These are phyloP conservation scores for Cephalopterus ornatus DNA, from an alignment of 2,113 vertebrate genomes.

Conservation along the genomic window DNA sequence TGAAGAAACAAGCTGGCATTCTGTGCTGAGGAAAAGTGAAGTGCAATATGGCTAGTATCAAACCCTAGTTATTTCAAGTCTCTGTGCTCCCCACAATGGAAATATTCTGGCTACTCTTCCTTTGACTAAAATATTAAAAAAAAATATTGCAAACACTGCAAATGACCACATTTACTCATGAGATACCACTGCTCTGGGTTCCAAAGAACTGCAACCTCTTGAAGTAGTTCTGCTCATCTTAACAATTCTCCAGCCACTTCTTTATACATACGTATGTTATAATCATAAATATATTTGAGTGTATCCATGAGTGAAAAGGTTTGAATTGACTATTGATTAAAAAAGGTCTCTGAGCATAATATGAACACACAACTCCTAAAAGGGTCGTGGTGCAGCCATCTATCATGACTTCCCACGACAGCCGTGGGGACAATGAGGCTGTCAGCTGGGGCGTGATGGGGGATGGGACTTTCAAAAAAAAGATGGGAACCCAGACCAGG, in stretches of 20 bases:
- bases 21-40: conserved; percentile 62
- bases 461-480: conserved; percentile 1
- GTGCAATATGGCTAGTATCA: conserved; percentile 29
- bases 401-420: conserved; percentile 45
- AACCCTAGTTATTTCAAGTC: conserved; percentile 29
- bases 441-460: not conserved
- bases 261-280: not conserved
- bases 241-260: not conserved
- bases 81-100: not conserved
- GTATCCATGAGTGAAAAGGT: not conserved
- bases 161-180: not conserved
- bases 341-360: conserved; percentile 22
- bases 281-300: not conserved
- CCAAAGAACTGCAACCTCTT: not conserved
- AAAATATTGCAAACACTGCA: not conserved
- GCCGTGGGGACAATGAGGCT: conserved; percentile 18
- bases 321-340: conserved; percentile 51
- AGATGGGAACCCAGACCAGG: not conserved
- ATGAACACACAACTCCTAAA: conserved; percentile 2
- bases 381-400: conserved; percentile 10
- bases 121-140: conserved; percentile 21
- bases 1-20: conserved; percentile 68
- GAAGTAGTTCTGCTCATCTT: not conserved
- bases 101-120: conserved; percentile 24
- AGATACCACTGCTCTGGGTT: not conserved